Base-by-base conservation (phyloP, 2,888 invertebrate species). In the Bellardia bayeri region DNA sequence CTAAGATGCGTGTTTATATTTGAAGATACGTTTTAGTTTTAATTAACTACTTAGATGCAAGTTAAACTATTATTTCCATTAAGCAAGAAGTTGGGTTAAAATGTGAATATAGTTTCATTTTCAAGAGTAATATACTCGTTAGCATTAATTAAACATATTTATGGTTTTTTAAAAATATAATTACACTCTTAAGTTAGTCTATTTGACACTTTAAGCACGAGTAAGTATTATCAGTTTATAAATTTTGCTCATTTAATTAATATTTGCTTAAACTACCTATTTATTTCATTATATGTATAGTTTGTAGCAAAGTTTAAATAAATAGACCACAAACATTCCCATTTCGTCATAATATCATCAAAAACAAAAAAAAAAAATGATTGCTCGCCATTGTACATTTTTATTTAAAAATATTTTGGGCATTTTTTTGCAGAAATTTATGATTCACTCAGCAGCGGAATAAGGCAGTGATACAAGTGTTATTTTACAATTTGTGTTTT, bases 351-450 rank as follows among this genome's bases (percentile, higher is more conserved):
- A 51, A 42, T 51, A 51, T 76, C 69, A 54, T 82, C 13, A 75
- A 64, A 7, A 37, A 40, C 2, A 11, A 58, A 13, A 30, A 58
- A 30, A 33, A 30, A 58, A 1, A 54, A 51, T 68, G 61, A 68
- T 74, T 64, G 16, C 51, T 61, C 42, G 42, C 51, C 56, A 71
- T 72, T 72, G 66, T 64, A 68, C 45, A 45, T 11, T 13, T 13
- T 13, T 51, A 68, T 68, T 45, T 45, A 63, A 63, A 11, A 37
- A 23, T 40, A 45, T 78, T 54, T 71, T 83, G 75, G 71, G 40
- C 14, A 82, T 79, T 85, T 80, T 80, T 85, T 88, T 68, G 56
- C 69, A 85, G 85, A 85, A 85, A 88, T 80, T 71, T 76, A 83
- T 88, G 88, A 88, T 74, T 88, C 88, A 88, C 81, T 61, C 33